These are phyloP conservation scores for Centropus unirufus DNA, from an alignment of 2,113 vertebrate genomes.

Conservation along the genomic window DNA sequence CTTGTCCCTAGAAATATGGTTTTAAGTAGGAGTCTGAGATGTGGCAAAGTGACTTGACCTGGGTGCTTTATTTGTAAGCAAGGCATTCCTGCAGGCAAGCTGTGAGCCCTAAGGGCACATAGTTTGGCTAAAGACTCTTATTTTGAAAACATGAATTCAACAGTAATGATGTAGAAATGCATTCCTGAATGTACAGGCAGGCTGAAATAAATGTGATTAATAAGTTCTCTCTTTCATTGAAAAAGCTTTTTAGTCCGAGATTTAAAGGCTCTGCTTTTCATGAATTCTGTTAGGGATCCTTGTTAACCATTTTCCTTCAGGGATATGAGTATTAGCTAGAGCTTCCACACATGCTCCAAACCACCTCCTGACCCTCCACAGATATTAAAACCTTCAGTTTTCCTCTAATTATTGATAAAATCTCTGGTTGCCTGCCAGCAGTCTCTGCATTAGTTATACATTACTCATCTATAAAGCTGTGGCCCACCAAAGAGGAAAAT, in stretches of 20 bases:
- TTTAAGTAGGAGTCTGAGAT: not conserved
- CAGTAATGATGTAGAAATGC: not conserved
- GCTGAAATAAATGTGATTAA: not conserved
- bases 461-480: not conserved
- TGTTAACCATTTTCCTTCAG: not conserved
- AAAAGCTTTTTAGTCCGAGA: not conserved
- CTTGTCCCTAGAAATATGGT: not conserved
- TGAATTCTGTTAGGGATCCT: not conserved
- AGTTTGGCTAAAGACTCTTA: not conserved
- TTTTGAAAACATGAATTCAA: not conserved
- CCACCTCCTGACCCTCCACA: not conserved
- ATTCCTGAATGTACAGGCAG: not conserved
- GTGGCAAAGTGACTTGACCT: not conserved
- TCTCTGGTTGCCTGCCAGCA: not conserved
- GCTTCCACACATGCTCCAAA: not conserved
- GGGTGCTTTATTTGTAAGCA: not conserved
- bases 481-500: not conserved
- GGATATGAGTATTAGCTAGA: not conserved
- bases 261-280: not conserved
- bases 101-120: not conserved
- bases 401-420: not conserved
- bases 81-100: not conserved
- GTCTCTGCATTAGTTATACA: not conserved
- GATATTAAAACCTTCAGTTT: not conserved
- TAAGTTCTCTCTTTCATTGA: not conserved